Conservation (phyloP, 2,113 vertebrate genomes). For the Sinocyclocheilus maitianheensis region DNA sequence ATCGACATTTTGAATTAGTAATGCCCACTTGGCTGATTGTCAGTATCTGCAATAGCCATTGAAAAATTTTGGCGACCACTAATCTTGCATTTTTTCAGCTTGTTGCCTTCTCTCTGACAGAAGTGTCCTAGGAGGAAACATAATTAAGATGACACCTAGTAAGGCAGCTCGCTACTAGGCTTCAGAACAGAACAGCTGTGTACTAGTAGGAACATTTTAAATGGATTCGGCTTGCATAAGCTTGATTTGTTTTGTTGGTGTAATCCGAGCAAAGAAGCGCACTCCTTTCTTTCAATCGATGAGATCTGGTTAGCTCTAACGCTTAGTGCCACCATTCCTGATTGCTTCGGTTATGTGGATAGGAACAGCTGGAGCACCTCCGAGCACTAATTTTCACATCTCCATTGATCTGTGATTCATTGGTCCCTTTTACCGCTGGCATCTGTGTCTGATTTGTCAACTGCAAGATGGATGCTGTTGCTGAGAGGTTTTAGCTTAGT, state of each 20-base stretch:
- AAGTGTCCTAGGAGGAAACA: background rate
- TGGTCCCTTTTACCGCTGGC: slow-evolving; percentile 25
- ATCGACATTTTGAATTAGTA: background rate
- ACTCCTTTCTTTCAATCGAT: slow-evolving; percentile 14
- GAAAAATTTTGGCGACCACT: background rate
- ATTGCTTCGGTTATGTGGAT: slow-evolving; percentile 16
- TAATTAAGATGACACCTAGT: background rate
- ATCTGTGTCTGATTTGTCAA: slow-evolving; percentile 38
- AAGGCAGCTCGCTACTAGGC: background rate
- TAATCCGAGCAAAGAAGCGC: background rate
- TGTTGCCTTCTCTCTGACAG: background rate
- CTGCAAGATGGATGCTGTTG: slow-evolving; percentile 4
- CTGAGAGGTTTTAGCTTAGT: slow-evolving; percentile 22
- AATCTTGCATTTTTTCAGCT: background rate
- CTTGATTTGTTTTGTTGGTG: slow-evolving; percentile 11
- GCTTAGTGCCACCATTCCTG: background rate
- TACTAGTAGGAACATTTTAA: background rate
- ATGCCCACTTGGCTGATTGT: background rate
- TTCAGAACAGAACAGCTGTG: slow-evolving; percentile 5
- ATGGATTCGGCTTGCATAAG: slow-evolving; percentile 61
- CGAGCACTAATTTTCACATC: slow-evolving; percentile 37
- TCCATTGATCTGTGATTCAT: slow-evolving; percentile 44
- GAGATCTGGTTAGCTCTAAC: slow-evolving; percentile 12
- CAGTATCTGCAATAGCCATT: background rate
- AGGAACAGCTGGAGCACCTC: slow-evolving; percentile 43